Base-by-base conservation (phyloP, 2,797 vertebrate species). In the Psittacula derbiana region DNA sequence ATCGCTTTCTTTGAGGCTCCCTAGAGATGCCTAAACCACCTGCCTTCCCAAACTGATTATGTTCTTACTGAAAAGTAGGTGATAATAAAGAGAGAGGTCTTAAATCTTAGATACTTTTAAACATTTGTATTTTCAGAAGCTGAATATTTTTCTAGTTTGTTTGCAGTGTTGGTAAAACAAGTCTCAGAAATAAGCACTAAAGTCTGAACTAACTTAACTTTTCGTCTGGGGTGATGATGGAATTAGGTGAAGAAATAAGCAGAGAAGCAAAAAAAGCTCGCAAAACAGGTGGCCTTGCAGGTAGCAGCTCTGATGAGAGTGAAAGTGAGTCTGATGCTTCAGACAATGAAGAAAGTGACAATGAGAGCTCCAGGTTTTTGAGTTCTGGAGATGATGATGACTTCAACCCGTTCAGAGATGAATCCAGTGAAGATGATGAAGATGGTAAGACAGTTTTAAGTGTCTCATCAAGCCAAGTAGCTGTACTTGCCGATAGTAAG, bases 381-480 rank as follows among this genome's bases (percentile, higher is more conserved):
- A 99, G 99, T 95, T 99, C 99, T 11, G 99, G 98, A 21, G 98
- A 98, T 1, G 98, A 98, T 8, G 99, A 99, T 1, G 99, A 99
- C 70, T 99, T 99, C 96, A 99, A 99, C 92, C 99, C 99, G 0
- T 99, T 99, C 95, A 98, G 99, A 97, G 99, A 99, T 27, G 99
- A 99, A 90, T 99, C 99, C 25, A 99, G 98, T 44, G 98, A 99
- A 14, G 99, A 99, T 55, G 99, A 98, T 4, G 99, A 99, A 92
- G 99, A 99, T 28, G 99, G 99, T 99, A 94, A 99, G 98, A 41
- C 23, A 12, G 3, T 10, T 14, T 12, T 15, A 50, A 40, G 38
- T 82, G 46, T 71, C 80, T 64, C 5, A 20, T 41, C 16, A 40
- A 81, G 40, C 41, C 41, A 65, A 23, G 16, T 60, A 60, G 16